Evolutionary conservation across 2,888 invertebrate species (phyloP), one percentile per base, ranked within the genome.

Genomic region (Julus scandinavius): DNA sequence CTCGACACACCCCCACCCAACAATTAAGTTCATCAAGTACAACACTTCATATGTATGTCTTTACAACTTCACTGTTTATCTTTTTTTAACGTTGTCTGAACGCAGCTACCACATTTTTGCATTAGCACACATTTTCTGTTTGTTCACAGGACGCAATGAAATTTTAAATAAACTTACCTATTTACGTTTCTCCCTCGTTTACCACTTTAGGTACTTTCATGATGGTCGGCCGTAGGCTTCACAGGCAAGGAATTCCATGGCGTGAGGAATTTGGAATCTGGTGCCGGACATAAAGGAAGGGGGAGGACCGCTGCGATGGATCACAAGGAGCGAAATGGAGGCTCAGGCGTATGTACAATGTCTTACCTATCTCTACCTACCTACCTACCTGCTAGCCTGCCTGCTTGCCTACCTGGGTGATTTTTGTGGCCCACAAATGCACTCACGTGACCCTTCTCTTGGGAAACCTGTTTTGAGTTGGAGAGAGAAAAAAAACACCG

Each of bases 381-480:
- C 45, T 45, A 2, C 45, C 45, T 45, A 7, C 45, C 80, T 80
- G 45, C 45, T 2, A 1, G 45, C 45, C 80, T 80, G 45, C 45
- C 45, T 45, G 45, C 45, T 38, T 80, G 38, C 80, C 38, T 80
- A 80, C 80, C 80, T 80, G 80, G 80, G 38, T 38, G 80, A 9
- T 80, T 80, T 80, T 80, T 80, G 80, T 80, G 80, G 80, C 38
- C 80, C 80, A 80, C 80, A 80, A 80, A 80, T 80, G 80, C 80
- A 80, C 80, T 80, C 80, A 80, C 80, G 80, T 80, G 80, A 80
- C 80, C 80, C 80, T 80, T 38, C 80, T 80, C 80, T 80, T 13
- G 80, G 80, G 80, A 80, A 80, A 80, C 80, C 80, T 80, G 80
- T 80, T 80, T 80, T 11, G 38, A 29, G 80, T 3, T 72, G 72